A percentile compares a stretch with the other conserved stretches of the same genome.
Conservation (phyloP, 2,113 vertebrate species). For the Menura novaehollandiae region DNA sequence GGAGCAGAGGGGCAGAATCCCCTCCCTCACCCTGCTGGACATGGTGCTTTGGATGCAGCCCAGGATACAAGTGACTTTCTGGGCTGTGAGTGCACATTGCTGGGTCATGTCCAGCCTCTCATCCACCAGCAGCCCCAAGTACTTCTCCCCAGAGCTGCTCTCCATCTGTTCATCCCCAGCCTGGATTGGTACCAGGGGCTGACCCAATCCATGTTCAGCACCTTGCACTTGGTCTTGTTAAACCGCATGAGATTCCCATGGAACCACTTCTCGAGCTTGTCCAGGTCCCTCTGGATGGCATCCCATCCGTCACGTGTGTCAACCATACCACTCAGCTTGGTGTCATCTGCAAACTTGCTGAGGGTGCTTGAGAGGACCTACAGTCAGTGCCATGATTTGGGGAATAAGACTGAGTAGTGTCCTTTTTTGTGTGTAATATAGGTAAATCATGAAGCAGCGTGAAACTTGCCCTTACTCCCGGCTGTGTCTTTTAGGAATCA, state of each 20-base stretch:
- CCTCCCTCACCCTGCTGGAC: neutral
- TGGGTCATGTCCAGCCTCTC: neutral
- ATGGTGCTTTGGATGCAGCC: neutral
- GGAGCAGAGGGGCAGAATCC: neutral
- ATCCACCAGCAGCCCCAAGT: neutral
- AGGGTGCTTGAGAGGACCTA: neutral
- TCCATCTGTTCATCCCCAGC: neutral
- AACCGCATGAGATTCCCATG: neutral
- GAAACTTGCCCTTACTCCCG: neutral
- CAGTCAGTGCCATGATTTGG: neutral
- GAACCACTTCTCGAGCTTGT: neutral
- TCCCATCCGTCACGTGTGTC: neutral
- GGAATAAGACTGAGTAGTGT: neutral
- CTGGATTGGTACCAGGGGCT: neutral
- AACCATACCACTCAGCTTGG: neutral
- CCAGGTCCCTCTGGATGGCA: neutral
- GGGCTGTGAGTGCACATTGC: no score
- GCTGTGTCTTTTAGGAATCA: neutral
- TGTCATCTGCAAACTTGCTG: neutral
- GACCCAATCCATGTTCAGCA: neutral
- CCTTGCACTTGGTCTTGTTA: neutral
- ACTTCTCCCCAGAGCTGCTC: neutral
- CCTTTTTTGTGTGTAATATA: neutral
- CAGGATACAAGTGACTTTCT: neutral
- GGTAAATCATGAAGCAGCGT: neutral